These are phyloP conservation scores for Xanthostigma xanthostigma DNA, from an alignment of 2,888 invertebrate species.

Conservation along the genomic window DNA sequence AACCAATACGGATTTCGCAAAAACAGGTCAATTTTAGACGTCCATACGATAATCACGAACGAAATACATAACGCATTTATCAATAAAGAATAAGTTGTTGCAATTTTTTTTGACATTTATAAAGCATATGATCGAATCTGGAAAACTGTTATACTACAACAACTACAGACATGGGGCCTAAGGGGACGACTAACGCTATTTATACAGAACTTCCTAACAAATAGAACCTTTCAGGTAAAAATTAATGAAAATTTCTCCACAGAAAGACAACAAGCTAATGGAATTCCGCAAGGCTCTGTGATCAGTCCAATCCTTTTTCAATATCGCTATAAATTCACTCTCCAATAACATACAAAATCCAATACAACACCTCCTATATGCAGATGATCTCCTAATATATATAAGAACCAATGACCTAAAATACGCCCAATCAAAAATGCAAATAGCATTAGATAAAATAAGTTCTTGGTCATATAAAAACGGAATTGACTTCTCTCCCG, in stretches of 20 bases:
- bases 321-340: constrained; percentile 7
- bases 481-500: constrained; percentile 7
- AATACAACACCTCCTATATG: constrained; percentile 4
- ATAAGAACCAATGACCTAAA: constrained; percentile 4
- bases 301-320: constrained; percentile 11
- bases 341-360: not conserved
- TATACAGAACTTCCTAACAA: constrained; percentile 1
- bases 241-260: not conserved
- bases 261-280: constrained; percentile 5
- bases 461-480: too few relatives aligned
- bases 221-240: constrained; percentile 5
- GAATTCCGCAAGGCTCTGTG: constrained; percentile 12
- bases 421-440: not conserved
- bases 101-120: not conserved
- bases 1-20: not conserved
- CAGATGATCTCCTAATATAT: constrained; percentile 8
- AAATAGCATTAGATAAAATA: constrained; percentile 5
- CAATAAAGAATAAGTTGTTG: not conserved
- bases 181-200: not conserved
- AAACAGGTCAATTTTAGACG: not conserved
- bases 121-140: not conserved
- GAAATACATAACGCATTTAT: too few relatives aligned
- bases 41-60: too few relatives aligned
- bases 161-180: not conserved
- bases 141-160: not conserved